A percentile compares a stretch with the other conserved stretches of the same genome.
Evolutionary conservation across 1,140 invertebrate species (phyloP).

Genomic region (Cydia fagiglandana): DNA sequence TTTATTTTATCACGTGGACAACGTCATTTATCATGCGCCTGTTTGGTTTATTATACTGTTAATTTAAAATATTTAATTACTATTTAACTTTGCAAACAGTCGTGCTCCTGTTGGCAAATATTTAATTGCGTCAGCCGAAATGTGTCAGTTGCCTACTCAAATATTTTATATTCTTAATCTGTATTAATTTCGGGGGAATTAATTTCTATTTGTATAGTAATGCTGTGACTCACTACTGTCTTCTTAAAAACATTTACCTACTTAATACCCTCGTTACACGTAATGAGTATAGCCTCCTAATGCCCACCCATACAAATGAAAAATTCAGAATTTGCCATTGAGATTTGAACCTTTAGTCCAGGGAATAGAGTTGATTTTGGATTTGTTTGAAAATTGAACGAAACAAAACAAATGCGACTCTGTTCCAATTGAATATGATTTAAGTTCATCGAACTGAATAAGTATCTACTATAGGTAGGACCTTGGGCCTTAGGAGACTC

Average conservation of each 20-base stretch:
- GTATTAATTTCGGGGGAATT: constrained; percentile 1
- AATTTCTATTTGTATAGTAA: neutral
- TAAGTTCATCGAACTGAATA: no score
- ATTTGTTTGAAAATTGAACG: no score
- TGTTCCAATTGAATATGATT: no score
- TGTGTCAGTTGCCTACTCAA: neutral
- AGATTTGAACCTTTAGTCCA: no score
- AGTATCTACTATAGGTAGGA: no score
- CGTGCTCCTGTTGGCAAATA: neutral
- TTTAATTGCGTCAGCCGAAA: neutral
- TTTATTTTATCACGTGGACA: neutral
- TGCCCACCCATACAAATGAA: no score
- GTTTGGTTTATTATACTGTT: neutral
- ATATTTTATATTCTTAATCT: constrained; percentile 18
- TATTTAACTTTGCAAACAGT: constrained; percentile 5
- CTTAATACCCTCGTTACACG: neutral
- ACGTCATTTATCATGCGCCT: neutral
- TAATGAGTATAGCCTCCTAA: neutral
- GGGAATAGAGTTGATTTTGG: no score
- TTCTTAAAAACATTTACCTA: constrained; percentile 6
- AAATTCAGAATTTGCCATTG: no score
- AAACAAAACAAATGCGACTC: no score
- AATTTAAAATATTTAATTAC: neutral
- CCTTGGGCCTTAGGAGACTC: no score
- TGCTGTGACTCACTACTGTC: neutral